Evolutionary conservation across 2,888 invertebrate species (phyloP).

Genomic region (Apocheima hispidaria): DNA sequence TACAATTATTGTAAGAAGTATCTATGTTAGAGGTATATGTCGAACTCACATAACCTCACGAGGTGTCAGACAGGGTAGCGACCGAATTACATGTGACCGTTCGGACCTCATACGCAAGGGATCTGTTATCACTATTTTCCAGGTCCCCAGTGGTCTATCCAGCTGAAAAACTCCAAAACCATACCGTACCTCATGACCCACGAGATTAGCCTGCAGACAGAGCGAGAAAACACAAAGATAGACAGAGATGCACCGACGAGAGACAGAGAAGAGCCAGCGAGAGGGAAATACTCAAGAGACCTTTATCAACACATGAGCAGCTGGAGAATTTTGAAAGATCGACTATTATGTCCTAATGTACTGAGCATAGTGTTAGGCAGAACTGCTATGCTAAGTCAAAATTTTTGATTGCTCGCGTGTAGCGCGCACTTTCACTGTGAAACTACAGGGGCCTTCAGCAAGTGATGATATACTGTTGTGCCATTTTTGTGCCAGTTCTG

Average conservation of each 20-base stretch:
- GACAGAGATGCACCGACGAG: background rate
- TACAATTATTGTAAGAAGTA: too few relatives aligned
- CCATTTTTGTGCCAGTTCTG: too few relatives aligned
- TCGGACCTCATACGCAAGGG: background rate
- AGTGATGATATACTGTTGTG: too few relatives aligned
- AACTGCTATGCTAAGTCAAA: background rate
- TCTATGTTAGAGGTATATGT: too few relatives aligned
- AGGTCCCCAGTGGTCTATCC: background rate
- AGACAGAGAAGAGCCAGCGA: background rate
- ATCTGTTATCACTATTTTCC: background rate
- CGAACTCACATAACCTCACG: too few relatives aligned
- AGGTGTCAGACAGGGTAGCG: too few relatives aligned
- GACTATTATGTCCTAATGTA: background rate
- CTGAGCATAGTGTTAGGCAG: background rate
- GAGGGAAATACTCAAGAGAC: background rate
- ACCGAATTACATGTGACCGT: too few relatives aligned
- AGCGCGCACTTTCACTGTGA: too few relatives aligned
- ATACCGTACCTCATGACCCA: background rate
- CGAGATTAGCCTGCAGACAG: background rate
- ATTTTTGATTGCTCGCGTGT: background rate
- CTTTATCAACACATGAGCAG: background rate
- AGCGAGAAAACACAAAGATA: background rate
- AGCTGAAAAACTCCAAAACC: background rate
- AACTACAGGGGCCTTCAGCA: too few relatives aligned
- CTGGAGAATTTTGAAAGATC: background rate